These are phyloP conservation scores for Chionodraco myersi DNA, from an alignment of 2,113 vertebrate genomes.

Conservation along the genomic window DNA sequence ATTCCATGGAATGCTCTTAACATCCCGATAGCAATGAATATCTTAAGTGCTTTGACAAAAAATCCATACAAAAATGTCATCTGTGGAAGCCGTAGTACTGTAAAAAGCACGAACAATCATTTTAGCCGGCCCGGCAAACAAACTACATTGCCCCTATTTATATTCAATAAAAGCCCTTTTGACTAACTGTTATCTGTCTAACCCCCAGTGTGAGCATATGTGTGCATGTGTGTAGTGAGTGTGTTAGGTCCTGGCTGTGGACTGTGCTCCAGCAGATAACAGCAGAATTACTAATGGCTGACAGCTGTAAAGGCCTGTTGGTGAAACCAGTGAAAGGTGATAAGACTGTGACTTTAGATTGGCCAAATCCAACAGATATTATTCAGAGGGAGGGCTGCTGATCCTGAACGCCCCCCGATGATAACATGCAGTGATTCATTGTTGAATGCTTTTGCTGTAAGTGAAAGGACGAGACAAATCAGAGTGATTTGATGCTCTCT, in stretches of 20 bases:
- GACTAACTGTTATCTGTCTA: background rate
- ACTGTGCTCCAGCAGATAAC: conserved; percentile 60
- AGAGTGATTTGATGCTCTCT: background rate
- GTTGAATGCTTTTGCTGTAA: conserved; percentile 9
- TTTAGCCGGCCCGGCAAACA: background rate
- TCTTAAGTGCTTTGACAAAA: no score
- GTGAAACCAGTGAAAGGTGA: conserved; percentile 51
- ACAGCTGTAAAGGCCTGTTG: conserved; percentile 39
- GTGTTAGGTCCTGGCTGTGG: conserved; percentile 19
- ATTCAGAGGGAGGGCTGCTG: background rate
- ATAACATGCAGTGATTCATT: conserved; percentile 21
- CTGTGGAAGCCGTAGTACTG: no score
- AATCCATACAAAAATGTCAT: no score
- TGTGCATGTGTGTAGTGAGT: background rate
- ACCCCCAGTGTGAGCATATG: background rate
- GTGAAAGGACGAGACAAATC: conserved; percentile 16
- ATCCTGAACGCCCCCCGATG: background rate
- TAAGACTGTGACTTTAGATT: conserved; percentile 48
- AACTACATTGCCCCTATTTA: background rate
- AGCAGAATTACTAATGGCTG: conserved; percentile 29
- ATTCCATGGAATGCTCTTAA: no score
- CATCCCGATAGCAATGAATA: no score
- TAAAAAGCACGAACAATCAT: no score
- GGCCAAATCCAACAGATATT: conserved; percentile 7
- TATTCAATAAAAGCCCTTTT: conserved; percentile 18